Base-by-base conservation (phyloP, 1,140 invertebrate genomes). In the Zaprionus taronus region DNA sequence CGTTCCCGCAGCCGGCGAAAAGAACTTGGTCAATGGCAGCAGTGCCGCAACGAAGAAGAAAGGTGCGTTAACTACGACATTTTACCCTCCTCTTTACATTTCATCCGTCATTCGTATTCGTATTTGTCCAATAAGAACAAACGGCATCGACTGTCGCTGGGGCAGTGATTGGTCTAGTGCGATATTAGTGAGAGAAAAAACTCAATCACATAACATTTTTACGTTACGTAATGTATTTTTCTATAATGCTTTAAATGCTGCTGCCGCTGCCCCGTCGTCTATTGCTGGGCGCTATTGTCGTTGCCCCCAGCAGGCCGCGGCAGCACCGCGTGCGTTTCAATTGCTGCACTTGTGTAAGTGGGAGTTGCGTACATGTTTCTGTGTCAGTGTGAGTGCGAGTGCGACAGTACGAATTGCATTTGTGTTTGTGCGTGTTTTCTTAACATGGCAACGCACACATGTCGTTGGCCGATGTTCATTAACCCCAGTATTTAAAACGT, bases 141-240 rank as follows among this genome's bases (percentile, higher is more conserved):
- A 60, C 14, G 28, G 34, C 34, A 57, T 56, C 68, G 41, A 41
- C 22, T 61, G 60, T 68, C 44, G 34, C 44, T 5, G 24, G 24
- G 12, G 53, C 34, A 5, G 49, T 31, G 11, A 28, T 64, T 63
- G 71, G 47, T 71, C 53, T 71, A 85, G 62, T 81, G 61, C 55
- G 66, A 85, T 72, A 81, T 85, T 74, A 47, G 64, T 76, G 26
- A 57, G 68, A 22, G 36, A 76, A 75, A 74, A 81, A 66, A 51
- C 61, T 53, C 66, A 75, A 89, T 90, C 84, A 89, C 84, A 89
- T 89, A 89, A 89, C 84, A 89, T 72, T 87, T 83, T 83, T 81
- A 75, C 78, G 83, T 89, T 89, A 89, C 84, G 84, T 89, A 89
- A 89, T 81, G 69, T 80, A 63, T 89, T 87, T 85, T 87, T 89